Conservation (phyloP, 2,113 vertebrate genomes). For the Microtus montanus region DNA sequence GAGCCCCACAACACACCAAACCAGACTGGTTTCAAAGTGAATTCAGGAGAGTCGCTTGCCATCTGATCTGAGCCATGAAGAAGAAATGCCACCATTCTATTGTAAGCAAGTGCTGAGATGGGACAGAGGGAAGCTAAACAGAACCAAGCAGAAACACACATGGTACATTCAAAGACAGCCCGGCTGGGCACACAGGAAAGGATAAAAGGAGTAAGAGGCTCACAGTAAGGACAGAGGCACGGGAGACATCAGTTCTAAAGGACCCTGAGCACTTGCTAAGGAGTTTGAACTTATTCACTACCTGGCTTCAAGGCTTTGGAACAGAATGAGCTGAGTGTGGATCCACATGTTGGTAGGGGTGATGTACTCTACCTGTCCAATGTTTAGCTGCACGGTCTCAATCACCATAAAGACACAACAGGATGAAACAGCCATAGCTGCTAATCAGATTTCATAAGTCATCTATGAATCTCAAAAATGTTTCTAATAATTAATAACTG, state of each 20-base stretch:
- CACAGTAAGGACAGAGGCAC: not conserved
- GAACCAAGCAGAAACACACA: fast-evolving
- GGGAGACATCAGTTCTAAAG: not conserved
- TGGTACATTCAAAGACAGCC: not conserved
- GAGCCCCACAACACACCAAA: not conserved
- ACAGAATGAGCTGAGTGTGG: not conserved
- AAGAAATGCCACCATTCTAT: not conserved
- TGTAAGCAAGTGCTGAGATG: not conserved
- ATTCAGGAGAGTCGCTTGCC: not conserved
- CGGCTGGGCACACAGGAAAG: not conserved
- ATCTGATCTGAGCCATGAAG: not conserved
- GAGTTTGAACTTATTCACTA: not conserved
- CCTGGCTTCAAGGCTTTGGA: not conserved
- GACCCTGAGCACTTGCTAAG: not conserved
- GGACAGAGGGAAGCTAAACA: not conserved
- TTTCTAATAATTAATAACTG: constrained; percentile 18
- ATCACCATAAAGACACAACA: not conserved
- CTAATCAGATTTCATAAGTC: not conserved
- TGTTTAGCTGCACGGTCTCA: not conserved
- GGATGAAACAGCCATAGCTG: not conserved
- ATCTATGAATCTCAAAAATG: not conserved
- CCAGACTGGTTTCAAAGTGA: not conserved
- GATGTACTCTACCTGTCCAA: not conserved
- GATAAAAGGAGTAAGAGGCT: not conserved
- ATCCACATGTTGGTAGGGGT: not conserved